A percentile compares a stretch with the other conserved stretches of the same genome.
phyloP scores from a whole-genome alignment of 2,888 invertebrate species.

The Panorpa germanica region DNA sequence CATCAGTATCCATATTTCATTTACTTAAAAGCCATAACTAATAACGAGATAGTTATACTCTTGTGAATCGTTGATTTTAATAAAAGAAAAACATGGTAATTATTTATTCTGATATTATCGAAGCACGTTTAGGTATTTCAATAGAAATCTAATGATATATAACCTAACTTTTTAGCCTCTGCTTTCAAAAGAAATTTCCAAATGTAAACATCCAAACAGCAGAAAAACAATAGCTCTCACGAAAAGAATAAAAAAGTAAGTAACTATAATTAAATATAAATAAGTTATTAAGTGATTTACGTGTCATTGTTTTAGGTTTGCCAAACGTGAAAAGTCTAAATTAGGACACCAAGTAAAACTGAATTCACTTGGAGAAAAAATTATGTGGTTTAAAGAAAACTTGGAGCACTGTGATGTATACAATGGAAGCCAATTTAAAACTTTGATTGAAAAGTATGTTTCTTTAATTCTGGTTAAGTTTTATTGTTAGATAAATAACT shows the following conservation, averaged over 20 bases:
- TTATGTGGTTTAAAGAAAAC: slow-evolving; percentile 57
- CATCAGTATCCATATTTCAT: too few species aligned
- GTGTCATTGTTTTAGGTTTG: slow-evolving; percentile 22
- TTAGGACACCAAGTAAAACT: slow-evolving; percentile 48
- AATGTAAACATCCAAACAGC: slow-evolving; percentile 68
- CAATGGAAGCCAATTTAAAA: too few species aligned
- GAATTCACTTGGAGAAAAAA: slow-evolving; percentile 55
- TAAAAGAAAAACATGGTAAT: too few species aligned
- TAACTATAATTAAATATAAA: slow-evolving; percentile 7
- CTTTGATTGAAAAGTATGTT: slow-evolving; percentile 34
- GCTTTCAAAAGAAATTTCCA: slow-evolving; percentile 27
- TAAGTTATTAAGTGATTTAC: slow-evolving; percentile 7
- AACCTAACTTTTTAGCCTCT: slow-evolving; percentile 25
- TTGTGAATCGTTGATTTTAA: too few species aligned
- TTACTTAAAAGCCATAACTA: too few species aligned
- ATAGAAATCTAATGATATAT: too few species aligned
- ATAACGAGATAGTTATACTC: too few species aligned
- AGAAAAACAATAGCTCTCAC: slow-evolving; percentile 56
- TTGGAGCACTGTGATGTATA: too few species aligned
- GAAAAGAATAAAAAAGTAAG: slow-evolving; percentile 45
- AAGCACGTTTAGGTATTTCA: too few species aligned
- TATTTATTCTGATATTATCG: too few species aligned
- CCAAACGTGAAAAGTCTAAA: slow-evolving; percentile 38
- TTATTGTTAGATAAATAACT: too few species aligned
- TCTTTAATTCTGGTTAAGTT: too few species aligned